Evolutionary conservation across 2,888 invertebrate species (phyloP).

Genomic region (Drosophila tripunctata): DNA sequence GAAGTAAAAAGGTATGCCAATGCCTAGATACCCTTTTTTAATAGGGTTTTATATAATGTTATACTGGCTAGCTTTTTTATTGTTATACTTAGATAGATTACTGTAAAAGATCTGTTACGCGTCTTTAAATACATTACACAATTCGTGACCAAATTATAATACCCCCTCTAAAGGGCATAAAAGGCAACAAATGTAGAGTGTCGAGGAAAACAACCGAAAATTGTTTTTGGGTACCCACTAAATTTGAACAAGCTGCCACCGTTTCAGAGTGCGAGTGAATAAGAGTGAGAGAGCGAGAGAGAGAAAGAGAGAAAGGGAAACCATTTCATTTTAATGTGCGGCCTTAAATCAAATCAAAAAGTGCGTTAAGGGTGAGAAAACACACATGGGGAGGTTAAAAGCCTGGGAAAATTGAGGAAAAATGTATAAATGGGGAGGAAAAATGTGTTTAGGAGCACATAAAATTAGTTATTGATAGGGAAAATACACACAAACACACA

Average conservation of each 20-base stretch:
- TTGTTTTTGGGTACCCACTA: constrained; percentile 16
- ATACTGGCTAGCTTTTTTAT: no score
- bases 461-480: constrained; percentile 57
- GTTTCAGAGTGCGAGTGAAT: neutral
- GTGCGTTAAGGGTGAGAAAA: constrained; percentile 39
- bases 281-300: no score
- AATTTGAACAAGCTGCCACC: constrained; percentile 54
- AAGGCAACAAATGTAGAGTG: constrained; percentile 10
- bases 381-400: neutral
- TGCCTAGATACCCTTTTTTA: neutral
- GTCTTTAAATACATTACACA: neutral
- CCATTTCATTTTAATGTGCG: constrained; percentile 60
- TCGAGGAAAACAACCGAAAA: constrained; percentile 3
- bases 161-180: neutral
- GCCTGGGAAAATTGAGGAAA: neutral
- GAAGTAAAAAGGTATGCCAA: neutral
- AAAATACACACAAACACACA: no score
- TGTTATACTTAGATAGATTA: no score
- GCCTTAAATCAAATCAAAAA: constrained; percentile 66
- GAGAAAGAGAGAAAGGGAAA: neutral
- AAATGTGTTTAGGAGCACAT: constrained; percentile 31
- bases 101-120: no score
- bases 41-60: no score
- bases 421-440: constrained; percentile 1
- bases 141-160: neutral